A percentile compares a stretch with the other conserved stretches of the same genome.
Evolutionary conservation across 1,140 invertebrate species (phyloP).

Genomic region (Heliconius himera): DNA sequence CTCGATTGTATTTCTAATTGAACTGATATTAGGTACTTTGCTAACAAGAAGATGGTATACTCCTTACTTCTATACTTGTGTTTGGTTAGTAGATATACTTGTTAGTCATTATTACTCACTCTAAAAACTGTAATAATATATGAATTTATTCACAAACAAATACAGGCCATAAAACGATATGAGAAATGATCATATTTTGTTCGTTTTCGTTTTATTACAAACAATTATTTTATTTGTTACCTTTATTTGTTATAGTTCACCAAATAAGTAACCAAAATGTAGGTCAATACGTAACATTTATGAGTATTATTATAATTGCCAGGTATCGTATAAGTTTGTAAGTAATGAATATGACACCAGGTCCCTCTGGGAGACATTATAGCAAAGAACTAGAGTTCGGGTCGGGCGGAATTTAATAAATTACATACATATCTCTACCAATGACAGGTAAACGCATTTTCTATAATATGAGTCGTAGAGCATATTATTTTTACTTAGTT

Average conservation of each 20-base stretch:
- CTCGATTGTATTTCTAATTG: not conserved
- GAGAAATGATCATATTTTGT: too few relatives aligned
- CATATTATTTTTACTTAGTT: too few relatives aligned
- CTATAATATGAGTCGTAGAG: not conserved
- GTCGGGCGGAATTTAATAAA: conserved; percentile 34
- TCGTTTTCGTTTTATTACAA: too few relatives aligned
- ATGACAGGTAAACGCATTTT: conserved; percentile 31
- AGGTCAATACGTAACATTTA: conserved; percentile 1
- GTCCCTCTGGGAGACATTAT: conserved; percentile 27
- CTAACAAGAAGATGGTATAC: not conserved
- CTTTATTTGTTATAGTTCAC: not conserved
- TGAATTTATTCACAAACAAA: too few relatives aligned
- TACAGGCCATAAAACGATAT: too few relatives aligned
- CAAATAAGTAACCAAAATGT: not conserved
- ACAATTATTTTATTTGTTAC: too few relatives aligned
- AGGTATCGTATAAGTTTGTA: conserved; percentile 26
- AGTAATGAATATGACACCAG: conserved; percentile 38
- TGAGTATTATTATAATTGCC: conserved; percentile 17
- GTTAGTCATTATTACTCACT: too few relatives aligned
- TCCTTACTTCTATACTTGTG: not conserved
- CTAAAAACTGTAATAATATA: too few relatives aligned
- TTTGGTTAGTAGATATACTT: too few relatives aligned
- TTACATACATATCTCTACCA: conserved; percentile 26
- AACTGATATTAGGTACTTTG: not conserved
- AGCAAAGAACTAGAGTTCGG: conserved; percentile 18